Evolutionary conservation across 2,113 vertebrate species (phyloP).

Genomic region (Dasyornis broadbenti): DNA sequence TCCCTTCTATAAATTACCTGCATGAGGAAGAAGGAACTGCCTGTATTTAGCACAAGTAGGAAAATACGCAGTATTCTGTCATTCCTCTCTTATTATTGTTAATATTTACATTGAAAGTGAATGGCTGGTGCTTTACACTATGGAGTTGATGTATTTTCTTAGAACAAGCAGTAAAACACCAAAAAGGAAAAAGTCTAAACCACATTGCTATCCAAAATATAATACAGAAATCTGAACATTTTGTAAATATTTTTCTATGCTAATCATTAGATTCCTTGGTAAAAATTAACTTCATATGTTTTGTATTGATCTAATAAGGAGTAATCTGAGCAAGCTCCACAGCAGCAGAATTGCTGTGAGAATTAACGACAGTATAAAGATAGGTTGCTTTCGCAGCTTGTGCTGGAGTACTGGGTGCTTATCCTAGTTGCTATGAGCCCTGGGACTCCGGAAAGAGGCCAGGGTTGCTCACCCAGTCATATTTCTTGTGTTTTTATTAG

Average conservation of each 20-base stretch:
- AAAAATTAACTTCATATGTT: neutral
- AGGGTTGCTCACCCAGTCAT: neutral
- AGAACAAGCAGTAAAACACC: neutral
- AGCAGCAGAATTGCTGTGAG: neutral
- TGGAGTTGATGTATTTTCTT: neutral
- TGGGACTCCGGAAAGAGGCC: neutral
- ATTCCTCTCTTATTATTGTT: neutral
- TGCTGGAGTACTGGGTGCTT: neutral
- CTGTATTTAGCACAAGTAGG: neutral
- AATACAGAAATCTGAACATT: neutral
- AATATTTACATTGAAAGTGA: neutral
- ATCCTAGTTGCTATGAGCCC: neutral
- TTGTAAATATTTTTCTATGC: neutral
- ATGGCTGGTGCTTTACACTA: neutral
- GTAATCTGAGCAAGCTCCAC: neutral
- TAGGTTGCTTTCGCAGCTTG: neutral
- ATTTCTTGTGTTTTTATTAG: neutral
- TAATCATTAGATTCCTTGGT: neutral
- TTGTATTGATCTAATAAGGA: neutral
- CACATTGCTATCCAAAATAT: neutral
- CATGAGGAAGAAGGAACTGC: neutral
- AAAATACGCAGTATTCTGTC: neutral
- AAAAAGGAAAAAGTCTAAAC: neutral
- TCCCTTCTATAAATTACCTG: neutral
- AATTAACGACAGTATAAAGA: neutral